Evolutionary conservation across 1,140 invertebrate genomes (phyloP).

Genomic region (Radopholus similis): DNA sequence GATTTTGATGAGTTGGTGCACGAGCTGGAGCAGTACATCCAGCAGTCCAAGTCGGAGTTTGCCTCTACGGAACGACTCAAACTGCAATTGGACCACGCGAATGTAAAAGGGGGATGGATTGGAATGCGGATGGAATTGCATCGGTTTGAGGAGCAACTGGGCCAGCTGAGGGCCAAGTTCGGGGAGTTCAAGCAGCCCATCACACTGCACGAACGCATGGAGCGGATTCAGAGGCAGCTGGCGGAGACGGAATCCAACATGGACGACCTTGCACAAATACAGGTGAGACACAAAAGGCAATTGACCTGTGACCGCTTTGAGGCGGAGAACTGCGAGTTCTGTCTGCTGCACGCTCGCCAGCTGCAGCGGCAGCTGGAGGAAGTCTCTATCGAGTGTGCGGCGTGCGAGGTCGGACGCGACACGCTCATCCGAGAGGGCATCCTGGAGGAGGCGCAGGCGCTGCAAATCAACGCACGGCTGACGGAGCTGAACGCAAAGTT

Average conservation of each 20-base stretch:
- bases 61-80: constrained; percentile 42
- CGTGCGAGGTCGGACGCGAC: constrained; percentile 44
- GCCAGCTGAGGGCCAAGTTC: constrained; percentile 46
- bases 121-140: background rate
- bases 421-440: constrained; percentile 42
- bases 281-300: background rate
- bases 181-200: constrained; percentile 55
- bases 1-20: constrained; percentile 45
- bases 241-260: constrained; percentile 42
- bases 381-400: constrained; percentile 19
- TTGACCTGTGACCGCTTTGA: constrained; percentile 21
- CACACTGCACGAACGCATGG: constrained; percentile 42
- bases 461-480: constrained; percentile 22
- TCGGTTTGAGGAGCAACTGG: constrained; percentile 41
- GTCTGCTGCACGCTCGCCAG: constrained; percentile 33
- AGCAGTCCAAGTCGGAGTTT: constrained; percentile 39
- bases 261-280: constrained; percentile 46
- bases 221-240: constrained; percentile 32
- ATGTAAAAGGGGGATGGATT: constrained; percentile 2
- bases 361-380: constrained; percentile 36
- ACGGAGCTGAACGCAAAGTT: constrained; percentile 23
- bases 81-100: constrained; percentile 49
- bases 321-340: constrained; percentile 51
- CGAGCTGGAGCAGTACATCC: constrained; percentile 46
- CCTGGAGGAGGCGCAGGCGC: constrained; percentile 39